phyloP scores from a whole-genome alignment of 1,140 invertebrate species.

The Hyles euphorbiae region DNA sequence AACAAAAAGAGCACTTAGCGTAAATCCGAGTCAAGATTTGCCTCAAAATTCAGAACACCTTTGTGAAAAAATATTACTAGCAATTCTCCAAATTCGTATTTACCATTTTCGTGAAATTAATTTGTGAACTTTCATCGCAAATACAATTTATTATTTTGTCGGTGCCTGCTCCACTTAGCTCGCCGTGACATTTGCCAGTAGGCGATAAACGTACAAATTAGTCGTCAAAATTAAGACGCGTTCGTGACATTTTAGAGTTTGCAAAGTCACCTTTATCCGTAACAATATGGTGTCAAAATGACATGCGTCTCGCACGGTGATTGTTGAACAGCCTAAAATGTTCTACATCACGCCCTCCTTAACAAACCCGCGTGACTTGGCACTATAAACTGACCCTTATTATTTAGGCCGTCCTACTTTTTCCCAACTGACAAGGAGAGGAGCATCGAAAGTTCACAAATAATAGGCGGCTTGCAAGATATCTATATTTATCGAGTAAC shows the following conservation, averaged over 20 bases:
- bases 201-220: too few species aligned
- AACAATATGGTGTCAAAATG: slow-evolving; percentile 1
- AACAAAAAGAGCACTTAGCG: not conserved
- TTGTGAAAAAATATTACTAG: slow-evolving; percentile 1
- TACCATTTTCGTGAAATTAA: not conserved
- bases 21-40: slow-evolving; percentile 4
- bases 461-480: slow-evolving; percentile 2
- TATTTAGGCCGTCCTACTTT: slow-evolving; percentile 25
- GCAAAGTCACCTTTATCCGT: slow-evolving; percentile 8
- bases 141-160: too few species aligned
- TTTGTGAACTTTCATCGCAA: too few species aligned
- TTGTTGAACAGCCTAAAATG: not conserved
- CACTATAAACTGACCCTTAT: slow-evolving; percentile 23
- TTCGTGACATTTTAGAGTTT: not conserved
- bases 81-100: not conserved
- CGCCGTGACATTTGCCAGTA: too few species aligned
- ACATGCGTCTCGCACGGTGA: not conserved
- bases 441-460: slow-evolving; percentile 8
- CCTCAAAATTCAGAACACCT: slow-evolving; percentile 1
- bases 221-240: not conserved
- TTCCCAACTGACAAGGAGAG: slow-evolving; percentile 3
- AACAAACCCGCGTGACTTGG: slow-evolving; percentile 19
- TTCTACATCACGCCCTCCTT: slow-evolving; percentile 10
- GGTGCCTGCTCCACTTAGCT: too few species aligned
- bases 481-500: slow-evolving; percentile 1